Percentiles rank a stretch among this genome's conserved stretches.
Conservation (phyloP, 2,113 vertebrate genomes). For the Lethenteron reissneri region DNA sequence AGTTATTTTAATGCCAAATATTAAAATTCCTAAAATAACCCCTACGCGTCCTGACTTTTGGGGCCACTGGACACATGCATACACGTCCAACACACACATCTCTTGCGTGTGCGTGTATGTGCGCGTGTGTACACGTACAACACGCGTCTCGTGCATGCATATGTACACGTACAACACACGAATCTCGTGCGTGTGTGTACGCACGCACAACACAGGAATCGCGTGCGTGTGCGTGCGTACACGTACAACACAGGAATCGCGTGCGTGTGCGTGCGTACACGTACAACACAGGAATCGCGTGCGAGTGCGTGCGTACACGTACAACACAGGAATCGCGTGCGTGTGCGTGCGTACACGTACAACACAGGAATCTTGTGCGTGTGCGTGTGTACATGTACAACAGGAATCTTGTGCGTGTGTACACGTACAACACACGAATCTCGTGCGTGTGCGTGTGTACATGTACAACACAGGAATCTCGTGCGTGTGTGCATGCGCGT, state of each 20-base stretch:
- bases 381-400: not conserved
- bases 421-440: not conserved
- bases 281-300: not conserved
- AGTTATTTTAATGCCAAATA: too few relatives aligned
- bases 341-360: not conserved
- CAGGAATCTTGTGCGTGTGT: not conserved
- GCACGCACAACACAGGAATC: not conserved
- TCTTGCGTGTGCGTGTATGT: not conserved
- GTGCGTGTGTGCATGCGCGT: not conserved
- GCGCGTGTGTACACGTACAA: not conserved
- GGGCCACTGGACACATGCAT: too few relatives aligned
- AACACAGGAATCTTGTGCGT: not conserved
- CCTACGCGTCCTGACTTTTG: too few relatives aligned
- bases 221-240: not conserved
- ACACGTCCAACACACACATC: too few relatives aligned
- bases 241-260: not conserved
- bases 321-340: not conserved
- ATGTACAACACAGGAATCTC: not conserved
- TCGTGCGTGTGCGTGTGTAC: not conserved
- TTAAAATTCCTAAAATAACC: too few relatives aligned
- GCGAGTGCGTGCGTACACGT: not conserved
- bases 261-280: not conserved
- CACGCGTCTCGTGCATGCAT: not conserved
- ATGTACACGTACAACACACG: not conserved
- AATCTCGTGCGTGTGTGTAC: not conserved